Base-by-base conservation (phyloP, 2,797 vertebrate species). In the Molossus molossus region DNA sequence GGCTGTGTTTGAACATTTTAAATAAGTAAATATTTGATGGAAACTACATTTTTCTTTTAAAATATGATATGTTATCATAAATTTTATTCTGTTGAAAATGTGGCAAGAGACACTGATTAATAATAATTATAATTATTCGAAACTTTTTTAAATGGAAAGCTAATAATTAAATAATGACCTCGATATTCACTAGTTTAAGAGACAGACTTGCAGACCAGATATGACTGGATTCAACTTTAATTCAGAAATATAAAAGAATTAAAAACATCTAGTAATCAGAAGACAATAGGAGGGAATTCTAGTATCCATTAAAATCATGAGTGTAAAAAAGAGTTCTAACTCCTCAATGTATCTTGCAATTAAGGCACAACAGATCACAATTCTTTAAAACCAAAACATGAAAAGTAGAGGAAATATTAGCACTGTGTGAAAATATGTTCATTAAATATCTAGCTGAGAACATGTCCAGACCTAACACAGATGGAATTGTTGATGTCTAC, bases 71-170 rank as follows among this genome's bases (percentile, higher is more conserved):
- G 17, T 2, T 80, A 6, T 23, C 18, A 40, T 23, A 85, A 81
- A 27, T 86, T 75, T 89, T 73, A 93, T 77, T 91, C 62, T 77
- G 17, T 79, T 79, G 29, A 86, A 82, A 88, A 65, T 64, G 45
- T 81, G 3, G 18, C 25, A 91, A 80, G 21, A 58, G 8, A 12
- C 18, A 83, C 82, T 89, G 14, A 1, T 18, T 83, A 87, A 29
- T 75, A 82, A 10, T 92, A 82, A 18, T 3, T 18, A 64, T 67
- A 69, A 76, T 67, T 91, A 88, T 7, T 62, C 27, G n/a, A 69
- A 80, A 70, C 1, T 37, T 88, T 88, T 45, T 77, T 84, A 55
- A 67, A 92, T 84, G 1, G 13, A 80, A 92, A 90, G 18, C 57
- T 6, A 86, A 65, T 80, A 37, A 70, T 70, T 4, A 55, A 27